Base-by-base conservation (phyloP, 2,113 vertebrate species). In the Colinus virginianus region DNA sequence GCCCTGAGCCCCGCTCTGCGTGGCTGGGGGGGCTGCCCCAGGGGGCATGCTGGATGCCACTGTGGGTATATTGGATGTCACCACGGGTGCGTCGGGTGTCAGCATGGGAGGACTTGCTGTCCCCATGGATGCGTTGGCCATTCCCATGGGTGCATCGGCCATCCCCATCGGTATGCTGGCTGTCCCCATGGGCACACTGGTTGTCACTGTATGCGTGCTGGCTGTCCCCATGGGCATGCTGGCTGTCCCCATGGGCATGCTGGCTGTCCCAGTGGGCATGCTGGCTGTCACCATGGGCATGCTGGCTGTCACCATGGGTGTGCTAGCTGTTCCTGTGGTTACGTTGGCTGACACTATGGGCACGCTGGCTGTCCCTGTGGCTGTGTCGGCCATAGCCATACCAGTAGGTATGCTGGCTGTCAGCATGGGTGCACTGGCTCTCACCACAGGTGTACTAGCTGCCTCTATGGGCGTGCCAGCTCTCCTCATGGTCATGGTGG, bases 11-110 rank as follows among this genome's bases (percentile, higher is more conserved):
- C 90, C 92, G 0, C 92, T 96, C 58, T 88, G 68, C 46, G 74
- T 3, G 0, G 45, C 49, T 0, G 13, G 53, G 13, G 71, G 4
- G 17, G 84, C 63, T 2, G 3, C 10, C 26, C 48, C 90, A 0
- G 26, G 68, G 25, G 61, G 61, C 18, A 36, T 11, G 61, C 36
- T 62, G 40, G 42, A 20, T 2, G 89, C 95, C 13, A 88, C 87
- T 0, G 11, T 55, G 13, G 95, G 76, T 0, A 2, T 15, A 0
- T 34, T 32, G 11, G 92, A 70, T 63, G 85, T 1, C 59, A 69
- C 16, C 25, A 26, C 6, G 7, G 56, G 19, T n/a, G 12, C 56
- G 11, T 11, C n/a, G 34, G 36, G 7, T 2, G 89, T 96, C 13
- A 87, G 82, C 0, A 9, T 56, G 12, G 95, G 75, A 0, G 4